Evolutionary conservation across 2,113 vertebrate species (phyloP).

Genomic region (Onychostruthus taczanowskii): DNA sequence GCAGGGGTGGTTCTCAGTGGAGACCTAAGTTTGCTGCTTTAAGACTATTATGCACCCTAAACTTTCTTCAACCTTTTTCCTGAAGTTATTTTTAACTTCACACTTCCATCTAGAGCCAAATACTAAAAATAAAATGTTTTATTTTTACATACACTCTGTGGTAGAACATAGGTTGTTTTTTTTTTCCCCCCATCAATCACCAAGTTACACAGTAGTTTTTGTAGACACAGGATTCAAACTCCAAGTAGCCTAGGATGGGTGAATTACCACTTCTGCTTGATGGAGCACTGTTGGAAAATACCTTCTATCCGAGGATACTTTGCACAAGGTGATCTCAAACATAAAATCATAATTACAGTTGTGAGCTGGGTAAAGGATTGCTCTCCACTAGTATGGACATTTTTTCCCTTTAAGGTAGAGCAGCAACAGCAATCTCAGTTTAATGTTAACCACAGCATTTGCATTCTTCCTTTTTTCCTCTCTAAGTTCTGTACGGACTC

Average conservation of each 20-base stretch:
- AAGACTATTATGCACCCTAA: neutral
- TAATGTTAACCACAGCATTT: neutral
- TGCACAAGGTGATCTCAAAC: neutral
- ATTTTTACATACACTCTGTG: neutral
- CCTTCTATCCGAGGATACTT: neutral
- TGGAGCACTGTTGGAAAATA: neutral
- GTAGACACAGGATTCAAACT: neutral
- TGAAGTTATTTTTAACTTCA: slow-evolving; percentile 37
- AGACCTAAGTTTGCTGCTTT: neutral
- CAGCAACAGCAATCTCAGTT: neutral
- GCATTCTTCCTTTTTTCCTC: neutral
- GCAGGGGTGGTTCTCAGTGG: neutral
- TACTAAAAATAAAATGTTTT: slow-evolving; percentile 37
- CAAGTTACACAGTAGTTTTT: neutral
- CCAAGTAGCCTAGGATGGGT: neutral
- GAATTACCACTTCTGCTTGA: neutral
- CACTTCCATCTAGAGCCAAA: slow-evolving; percentile 12
- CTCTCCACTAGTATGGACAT: neutral
- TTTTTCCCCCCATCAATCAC: neutral
- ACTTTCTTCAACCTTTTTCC: neutral
- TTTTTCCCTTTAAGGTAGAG: neutral
- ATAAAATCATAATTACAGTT: neutral
- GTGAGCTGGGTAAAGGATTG: neutral
- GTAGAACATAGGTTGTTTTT: neutral
- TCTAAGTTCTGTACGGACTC: neutral